These are phyloP conservation scores for Entomobrya multifasciata DNA, from an alignment of 2,888 invertebrate genomes.

Conservation along the genomic window DNA sequence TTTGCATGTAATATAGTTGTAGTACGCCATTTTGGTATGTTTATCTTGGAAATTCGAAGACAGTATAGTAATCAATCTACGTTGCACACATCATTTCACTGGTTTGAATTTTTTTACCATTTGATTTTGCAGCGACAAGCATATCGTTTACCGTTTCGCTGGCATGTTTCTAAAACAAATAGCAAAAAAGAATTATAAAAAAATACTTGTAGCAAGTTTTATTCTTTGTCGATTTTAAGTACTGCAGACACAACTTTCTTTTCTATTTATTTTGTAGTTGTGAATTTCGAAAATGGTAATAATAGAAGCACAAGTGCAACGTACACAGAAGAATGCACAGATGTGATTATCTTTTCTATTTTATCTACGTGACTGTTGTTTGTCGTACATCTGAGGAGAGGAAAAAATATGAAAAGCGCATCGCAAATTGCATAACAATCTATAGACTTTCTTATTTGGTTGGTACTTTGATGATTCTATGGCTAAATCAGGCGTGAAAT, in stretches of 20 bases:
- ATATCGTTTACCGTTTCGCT: background rate
- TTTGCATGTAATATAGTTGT: background rate
- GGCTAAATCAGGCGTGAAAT: constrained; percentile 27
- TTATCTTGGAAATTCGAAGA: background rate
- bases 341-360: background rate
- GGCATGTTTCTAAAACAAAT: constrained; percentile 6
- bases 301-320: constrained; percentile 8
- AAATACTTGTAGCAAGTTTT: too few relatives aligned
- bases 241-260: background rate
- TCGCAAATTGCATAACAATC: background rate
- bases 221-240: constrained; percentile 2
- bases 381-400: background rate
- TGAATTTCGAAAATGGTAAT: background rate
- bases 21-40: background rate
- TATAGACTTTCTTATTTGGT: background rate
- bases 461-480: background rate
- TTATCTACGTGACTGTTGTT: too few relatives aligned
- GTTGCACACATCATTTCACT: background rate
- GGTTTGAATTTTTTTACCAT: too few relatives aligned
- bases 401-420: background rate
- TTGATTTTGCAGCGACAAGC: too few relatives aligned
- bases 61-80: background rate
- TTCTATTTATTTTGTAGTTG: constrained; percentile 3
- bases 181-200: too few relatives aligned
- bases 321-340: constrained; percentile 20